phyloP scores from a whole-genome alignment of 2,888 invertebrate genomes.

The Dryadula phaetusa region DNA sequence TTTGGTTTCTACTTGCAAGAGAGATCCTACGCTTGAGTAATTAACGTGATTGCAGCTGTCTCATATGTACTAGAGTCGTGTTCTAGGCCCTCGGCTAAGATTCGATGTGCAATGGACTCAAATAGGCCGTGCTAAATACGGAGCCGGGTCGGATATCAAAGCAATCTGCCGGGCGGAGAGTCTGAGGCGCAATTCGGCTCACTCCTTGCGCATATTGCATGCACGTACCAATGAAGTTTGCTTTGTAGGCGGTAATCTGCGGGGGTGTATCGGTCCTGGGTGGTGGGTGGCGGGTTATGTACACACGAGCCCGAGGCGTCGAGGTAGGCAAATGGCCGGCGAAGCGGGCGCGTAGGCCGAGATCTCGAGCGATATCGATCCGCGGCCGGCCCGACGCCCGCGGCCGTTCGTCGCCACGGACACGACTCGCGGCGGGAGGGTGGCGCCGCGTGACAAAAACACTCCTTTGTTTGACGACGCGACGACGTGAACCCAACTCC shows the following conservation, averaged over 20 bases:
- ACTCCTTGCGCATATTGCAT: constrained; percentile 84
- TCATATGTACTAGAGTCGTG: constrained; percentile 54
- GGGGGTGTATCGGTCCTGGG: constrained; percentile 78
- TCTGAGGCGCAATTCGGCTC: constrained; percentile 74
- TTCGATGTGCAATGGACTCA: constrained; percentile 55
- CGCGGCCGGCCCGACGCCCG: constrained; percentile 66
- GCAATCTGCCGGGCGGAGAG: constrained; percentile 67
- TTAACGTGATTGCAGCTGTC: constrained; percentile 67
- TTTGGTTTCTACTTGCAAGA: constrained; percentile 39
- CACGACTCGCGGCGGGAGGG: constrained; percentile 71
- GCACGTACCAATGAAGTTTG: constrained; percentile 84
- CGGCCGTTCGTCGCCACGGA: constrained; percentile 74
- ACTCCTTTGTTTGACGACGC: constrained; percentile 78
- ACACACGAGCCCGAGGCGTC: constrained; percentile 83
- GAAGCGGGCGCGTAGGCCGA: constrained; percentile 81
- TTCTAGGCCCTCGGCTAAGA: constrained; percentile 66
- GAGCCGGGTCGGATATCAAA: constrained; percentile 72
- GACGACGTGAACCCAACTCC: constrained; percentile 51
- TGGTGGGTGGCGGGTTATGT: constrained; percentile 80
- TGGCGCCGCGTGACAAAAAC: constrained; percentile 77
- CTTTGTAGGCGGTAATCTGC: constrained; percentile 84
- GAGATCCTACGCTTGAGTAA: constrained; percentile 55
- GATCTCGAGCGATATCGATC: constrained; percentile 82
- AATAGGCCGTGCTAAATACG: constrained; percentile 63
- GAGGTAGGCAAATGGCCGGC: constrained; percentile 84